Base-by-base conservation (phyloP, 2,113 vertebrate genomes). In the Jacana jacana region DNA sequence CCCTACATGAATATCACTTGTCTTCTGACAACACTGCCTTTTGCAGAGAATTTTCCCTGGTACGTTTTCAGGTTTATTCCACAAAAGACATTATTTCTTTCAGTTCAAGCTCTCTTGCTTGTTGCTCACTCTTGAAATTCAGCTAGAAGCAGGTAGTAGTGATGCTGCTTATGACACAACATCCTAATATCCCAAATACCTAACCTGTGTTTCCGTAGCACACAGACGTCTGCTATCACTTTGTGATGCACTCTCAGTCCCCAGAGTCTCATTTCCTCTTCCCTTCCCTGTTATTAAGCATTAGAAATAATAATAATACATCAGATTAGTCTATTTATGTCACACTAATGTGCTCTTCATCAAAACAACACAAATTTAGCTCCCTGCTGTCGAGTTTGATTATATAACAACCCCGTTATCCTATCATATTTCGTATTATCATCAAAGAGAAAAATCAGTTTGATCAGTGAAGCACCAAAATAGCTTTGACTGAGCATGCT, bases 261-360 rank as follows among this genome's bases (percentile, higher is more conserved):
- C 95, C 63, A 84, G 92, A 91, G 95, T 81, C 92, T 96, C 77
- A 90, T 96, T 96, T 94, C 77, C 83, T 65, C 58, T 81, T 84
- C 73, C 44, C 81, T 93, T 95, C 89, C 89, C 81, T 93, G 91
- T 95, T 97, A 96, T 96, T 95, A 95, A 96, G 77, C 88, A 93
- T 96, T 96, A 94, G 86, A 97, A 96, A 97, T 96, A 96, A 95
- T 96, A 97, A 97, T 94, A 96, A 96, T 96, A 97, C 96, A 96
- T 96, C 95, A 93, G 91, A 97, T 97, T 96, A 96, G 54, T 96
- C 96, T 95, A 96, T 97, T 97, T 97, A 69, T 96, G 96, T 97
- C 95, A 81, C 77, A 80, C 88, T 96, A 97, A 96, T 92, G 73
- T 96, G 73, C 86, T 94, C 81, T 95, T 96, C 95, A 92, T 97